These are phyloP conservation scores for Callopanchax toddi DNA, from an alignment of 2,113 vertebrate species.

Conservation along the genomic window DNA sequence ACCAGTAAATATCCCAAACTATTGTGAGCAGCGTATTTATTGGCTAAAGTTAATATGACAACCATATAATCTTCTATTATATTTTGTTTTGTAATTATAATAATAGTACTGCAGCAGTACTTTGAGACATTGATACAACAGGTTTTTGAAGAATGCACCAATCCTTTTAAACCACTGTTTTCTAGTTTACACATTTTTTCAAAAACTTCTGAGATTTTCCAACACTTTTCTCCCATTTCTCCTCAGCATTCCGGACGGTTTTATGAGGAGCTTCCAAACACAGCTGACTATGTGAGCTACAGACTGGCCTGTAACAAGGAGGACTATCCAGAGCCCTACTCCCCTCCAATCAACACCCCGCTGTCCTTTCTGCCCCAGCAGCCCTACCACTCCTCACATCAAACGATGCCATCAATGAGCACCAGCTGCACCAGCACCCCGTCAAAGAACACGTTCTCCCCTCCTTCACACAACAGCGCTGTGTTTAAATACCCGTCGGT, in stretches of 20 bases:
- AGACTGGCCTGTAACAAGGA: slow-evolving; percentile 83
- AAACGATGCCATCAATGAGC: slow-evolving; percentile 29
- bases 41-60: too few relatives aligned
- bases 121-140: too few relatives aligned
- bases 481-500: slow-evolving; percentile 83
- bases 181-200: too few relatives aligned
- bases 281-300: slow-evolving; percentile 86
- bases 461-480: slow-evolving; percentile 76
- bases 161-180: too few relatives aligned
- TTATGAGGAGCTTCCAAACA: slow-evolving; percentile 82
- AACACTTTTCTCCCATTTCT: slow-evolving; percentile 13
- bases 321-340: slow-evolving; percentile 81
- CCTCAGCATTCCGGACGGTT: slow-evolving; percentile 82
- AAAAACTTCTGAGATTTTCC: too few relatives aligned
- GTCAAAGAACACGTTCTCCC: slow-evolving; percentile 72
- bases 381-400: slow-evolving; percentile 73
- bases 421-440: slow-evolving; percentile 64
- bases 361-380: slow-evolving; percentile 82
- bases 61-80: too few relatives aligned
- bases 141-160: too few relatives aligned
- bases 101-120: too few relatives aligned
- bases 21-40: too few relatives aligned
- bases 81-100: too few relatives aligned
- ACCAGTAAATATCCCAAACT: too few relatives aligned
- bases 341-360: slow-evolving; percentile 79